phyloP scores from a whole-genome alignment of 2,113 vertebrate genomes.

The Hypanus sabinus region DNA sequence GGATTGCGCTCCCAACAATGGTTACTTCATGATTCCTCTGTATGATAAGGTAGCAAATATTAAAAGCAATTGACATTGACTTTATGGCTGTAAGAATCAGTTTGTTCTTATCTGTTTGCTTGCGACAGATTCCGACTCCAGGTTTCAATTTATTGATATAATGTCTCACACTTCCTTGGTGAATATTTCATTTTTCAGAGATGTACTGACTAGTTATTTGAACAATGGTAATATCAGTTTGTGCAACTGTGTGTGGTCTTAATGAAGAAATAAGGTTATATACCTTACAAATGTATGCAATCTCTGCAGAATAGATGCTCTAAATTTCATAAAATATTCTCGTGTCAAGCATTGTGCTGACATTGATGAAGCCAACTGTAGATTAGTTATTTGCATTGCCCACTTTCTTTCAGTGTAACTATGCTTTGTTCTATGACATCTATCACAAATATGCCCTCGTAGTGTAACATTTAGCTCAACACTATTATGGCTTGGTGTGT shows the following conservation, averaged over 20 bases:
- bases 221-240: not conserved
- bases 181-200: too few relatives aligned
- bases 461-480: too few relatives aligned
- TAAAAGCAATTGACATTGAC: not conserved
- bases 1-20: slow-evolving; percentile 93
- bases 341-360: not conserved
- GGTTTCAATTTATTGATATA: too few relatives aligned
- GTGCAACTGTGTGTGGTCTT: not conserved
- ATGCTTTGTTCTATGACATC: too few relatives aligned
- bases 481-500: too few relatives aligned
- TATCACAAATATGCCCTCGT: too few relatives aligned
- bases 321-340: not conserved
- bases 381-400: not conserved
- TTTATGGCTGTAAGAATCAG: not conserved
- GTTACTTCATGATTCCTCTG: slow-evolving; percentile 98
- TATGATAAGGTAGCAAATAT: slow-evolving; percentile 86
- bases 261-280: not conserved
- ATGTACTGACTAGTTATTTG: not conserved
- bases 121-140: not conserved
- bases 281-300: not conserved
- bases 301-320: not conserved
- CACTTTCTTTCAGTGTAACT: not conserved
- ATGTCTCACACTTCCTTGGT: not conserved
- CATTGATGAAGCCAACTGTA: not conserved
- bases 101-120: not conserved